These are phyloP conservation scores for Carettochelys insculpta DNA, from an alignment of 2,113 vertebrate species.

Conservation along the genomic window DNA sequence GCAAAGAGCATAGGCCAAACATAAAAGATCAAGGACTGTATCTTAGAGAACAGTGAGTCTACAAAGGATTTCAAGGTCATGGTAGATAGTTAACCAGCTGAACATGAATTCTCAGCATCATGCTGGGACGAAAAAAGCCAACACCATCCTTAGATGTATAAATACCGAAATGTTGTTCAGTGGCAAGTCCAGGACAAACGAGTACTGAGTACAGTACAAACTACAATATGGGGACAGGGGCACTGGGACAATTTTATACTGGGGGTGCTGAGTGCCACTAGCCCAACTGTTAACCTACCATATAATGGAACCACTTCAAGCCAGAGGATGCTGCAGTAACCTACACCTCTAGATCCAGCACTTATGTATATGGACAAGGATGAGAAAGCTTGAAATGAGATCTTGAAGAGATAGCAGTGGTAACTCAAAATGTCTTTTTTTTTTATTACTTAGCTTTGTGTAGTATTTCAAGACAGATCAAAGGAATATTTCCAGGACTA, in stretches of 20 bases:
- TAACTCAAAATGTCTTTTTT: background rate
- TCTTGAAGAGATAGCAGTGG: background rate
- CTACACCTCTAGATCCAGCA: too few species aligned
- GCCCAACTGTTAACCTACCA: too few species aligned
- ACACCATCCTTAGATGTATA: background rate
- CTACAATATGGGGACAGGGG: too few species aligned
- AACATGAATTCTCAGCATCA: background rate
- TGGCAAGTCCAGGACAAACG: background rate
- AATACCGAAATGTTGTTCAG: background rate
- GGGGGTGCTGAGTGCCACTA: too few species aligned
- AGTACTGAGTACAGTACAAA: background rate
- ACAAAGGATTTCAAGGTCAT: background rate
- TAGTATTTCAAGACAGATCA: background rate
- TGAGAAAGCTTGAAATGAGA: background rate
- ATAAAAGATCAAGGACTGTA: background rate
- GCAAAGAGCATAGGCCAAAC: background rate
- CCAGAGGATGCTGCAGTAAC: too few species aligned
- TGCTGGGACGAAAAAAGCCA: background rate
- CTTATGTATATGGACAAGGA: too few species aligned
- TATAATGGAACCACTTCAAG: too few species aligned
- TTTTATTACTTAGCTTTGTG: background rate
- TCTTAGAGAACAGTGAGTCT: background rate
- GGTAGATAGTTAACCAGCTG: rapidly evolving
- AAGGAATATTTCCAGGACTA: background rate
- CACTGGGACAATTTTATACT: too few species aligned